phyloP scores from a whole-genome alignment of 2,797 vertebrate species.

The Myotis planiceps region DNA sequence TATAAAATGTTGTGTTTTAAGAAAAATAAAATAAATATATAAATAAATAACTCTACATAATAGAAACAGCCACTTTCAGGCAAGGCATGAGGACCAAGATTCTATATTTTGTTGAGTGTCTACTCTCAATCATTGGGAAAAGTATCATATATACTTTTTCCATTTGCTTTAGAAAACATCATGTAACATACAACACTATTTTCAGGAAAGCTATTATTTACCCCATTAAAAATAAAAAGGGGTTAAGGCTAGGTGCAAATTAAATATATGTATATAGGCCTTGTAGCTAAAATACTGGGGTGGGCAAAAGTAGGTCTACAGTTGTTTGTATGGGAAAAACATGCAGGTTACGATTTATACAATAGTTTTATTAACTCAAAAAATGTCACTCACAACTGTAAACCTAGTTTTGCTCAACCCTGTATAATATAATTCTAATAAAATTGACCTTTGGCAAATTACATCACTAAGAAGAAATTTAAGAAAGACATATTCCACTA shows the following conservation, averaged over 20 bases:
- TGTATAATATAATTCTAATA: neutral
- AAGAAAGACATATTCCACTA: neutral
- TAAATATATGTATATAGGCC: neutral
- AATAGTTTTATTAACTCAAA: neutral
- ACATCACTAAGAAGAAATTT: neutral
- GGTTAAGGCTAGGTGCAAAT: neutral
- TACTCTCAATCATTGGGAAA: neutral
- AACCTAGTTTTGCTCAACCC: neutral
- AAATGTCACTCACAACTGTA: neutral
- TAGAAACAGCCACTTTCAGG: neutral
- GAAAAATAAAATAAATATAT: too few species aligned
- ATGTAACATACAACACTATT: neutral
- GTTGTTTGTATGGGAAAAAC: neutral
- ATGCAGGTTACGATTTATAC: neutral
- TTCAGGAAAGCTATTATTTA: neutral
- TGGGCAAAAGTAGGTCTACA: neutral
- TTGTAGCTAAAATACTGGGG: neutral
- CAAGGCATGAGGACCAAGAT: neutral
- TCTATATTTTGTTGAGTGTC: neutral
- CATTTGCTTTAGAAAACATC: neutral
- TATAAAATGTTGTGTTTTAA: too few species aligned
- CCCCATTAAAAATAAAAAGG: neutral
- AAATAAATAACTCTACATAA: neutral
- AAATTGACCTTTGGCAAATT: neutral
- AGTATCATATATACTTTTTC: neutral